Conservation (phyloP, 2,113 vertebrate genomes). For the Noctilio leporinus region DNA sequence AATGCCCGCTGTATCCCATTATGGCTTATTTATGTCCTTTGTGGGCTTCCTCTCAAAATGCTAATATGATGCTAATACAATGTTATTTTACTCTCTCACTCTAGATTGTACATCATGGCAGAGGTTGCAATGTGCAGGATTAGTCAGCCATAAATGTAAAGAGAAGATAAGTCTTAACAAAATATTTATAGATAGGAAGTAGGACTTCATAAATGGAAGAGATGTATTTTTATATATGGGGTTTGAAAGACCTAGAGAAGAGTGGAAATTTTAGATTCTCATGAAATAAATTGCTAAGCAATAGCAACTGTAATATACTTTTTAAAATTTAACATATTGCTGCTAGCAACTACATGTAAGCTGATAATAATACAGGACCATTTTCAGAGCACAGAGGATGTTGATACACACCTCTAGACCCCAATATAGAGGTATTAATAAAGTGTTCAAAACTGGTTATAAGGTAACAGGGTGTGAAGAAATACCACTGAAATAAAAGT, state of each 20-base stretch:
- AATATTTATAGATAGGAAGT: not conserved
- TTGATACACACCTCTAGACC: not conserved
- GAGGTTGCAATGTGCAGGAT: rapidly evolving
- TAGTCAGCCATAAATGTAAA: not conserved
- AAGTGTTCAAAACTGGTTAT: not conserved
- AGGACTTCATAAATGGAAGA: not conserved
- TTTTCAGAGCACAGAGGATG: not conserved
- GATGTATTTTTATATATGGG: not conserved
- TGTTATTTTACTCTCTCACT: not conserved
- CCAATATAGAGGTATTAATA: not conserved
- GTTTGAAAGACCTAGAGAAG: not conserved
- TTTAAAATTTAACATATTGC: not conserved
- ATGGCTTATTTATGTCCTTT: not conserved
- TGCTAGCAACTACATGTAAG: not conserved
- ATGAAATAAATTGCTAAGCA: not conserved
- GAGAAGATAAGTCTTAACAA: not conserved
- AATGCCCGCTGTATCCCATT: not conserved
- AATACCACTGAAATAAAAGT: not conserved
- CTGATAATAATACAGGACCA: not conserved
- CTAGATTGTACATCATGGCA: rapidly evolving
- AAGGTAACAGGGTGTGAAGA: not conserved
- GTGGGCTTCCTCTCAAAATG: not conserved
- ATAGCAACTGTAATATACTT: not conserved
- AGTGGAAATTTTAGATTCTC: not conserved
- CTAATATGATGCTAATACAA: not conserved